Conservation (phyloP, 1,140 invertebrate genomes). For the Carposina sasakii region DNA sequence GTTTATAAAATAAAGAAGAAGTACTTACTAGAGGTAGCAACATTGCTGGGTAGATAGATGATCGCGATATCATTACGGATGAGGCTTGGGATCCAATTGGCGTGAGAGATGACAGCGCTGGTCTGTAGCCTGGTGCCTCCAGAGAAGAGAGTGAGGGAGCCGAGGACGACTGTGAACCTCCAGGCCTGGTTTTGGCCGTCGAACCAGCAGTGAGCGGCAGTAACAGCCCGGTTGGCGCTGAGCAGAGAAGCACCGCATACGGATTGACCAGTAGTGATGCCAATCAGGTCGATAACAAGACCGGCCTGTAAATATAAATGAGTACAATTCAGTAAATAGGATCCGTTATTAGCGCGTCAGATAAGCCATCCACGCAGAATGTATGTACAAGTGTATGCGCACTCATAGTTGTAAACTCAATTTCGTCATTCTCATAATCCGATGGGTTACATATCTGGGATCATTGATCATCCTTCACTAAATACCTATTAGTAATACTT, state of each 20-base stretch:
- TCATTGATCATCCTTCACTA: no score
- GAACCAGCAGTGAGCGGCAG: constrained; percentile 9
- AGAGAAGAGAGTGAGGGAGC: constrained; percentile 1
- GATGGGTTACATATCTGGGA: no score
- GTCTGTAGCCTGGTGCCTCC: constrained; percentile 15
- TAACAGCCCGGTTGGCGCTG: not conserved
- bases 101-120: constrained; percentile 12
- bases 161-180: constrained; percentile 10
- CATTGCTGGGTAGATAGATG: constrained; percentile 32
- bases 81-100: constrained; percentile 8
- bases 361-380: no score
- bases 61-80: constrained; percentile 46
- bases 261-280: constrained; percentile 12
- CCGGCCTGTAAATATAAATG: no score
- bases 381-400: no score
- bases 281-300: constrained; percentile 37
- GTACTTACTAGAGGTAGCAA: constrained; percentile 42
- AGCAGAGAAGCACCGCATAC: constrained; percentile 7
- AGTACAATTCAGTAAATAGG: no score
- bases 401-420: no score
- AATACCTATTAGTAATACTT: no score
- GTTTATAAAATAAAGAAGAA: no score
- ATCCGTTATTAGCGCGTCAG: no score
- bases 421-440: no score
- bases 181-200: constrained; percentile 18